Evolutionary conservation across 2,797 vertebrate genomes (phyloP).

Genomic region (Tapera naevia): DNA sequence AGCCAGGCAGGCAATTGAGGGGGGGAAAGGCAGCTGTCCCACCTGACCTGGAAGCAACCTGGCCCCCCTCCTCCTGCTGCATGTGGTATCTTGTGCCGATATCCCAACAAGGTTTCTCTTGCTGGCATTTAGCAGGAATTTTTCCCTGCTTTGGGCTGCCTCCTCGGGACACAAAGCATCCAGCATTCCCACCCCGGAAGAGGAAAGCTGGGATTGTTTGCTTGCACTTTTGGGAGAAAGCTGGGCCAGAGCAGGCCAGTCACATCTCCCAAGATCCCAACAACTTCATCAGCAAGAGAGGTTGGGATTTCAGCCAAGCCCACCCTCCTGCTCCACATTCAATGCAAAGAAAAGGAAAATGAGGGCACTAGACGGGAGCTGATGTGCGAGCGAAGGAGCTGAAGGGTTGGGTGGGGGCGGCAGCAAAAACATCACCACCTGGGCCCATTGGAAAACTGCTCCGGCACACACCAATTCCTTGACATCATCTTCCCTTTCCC

Average conservation of each 20-base stretch:
- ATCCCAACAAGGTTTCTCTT: background rate
- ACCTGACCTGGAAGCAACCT: background rate
- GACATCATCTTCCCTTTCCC: constrained; percentile 21
- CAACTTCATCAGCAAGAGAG: background rate
- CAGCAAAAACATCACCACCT: background rate
- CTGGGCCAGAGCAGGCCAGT: background rate
- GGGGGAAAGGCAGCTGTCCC: background rate
- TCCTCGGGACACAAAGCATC: fast-evolving
- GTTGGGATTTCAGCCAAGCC: background rate
- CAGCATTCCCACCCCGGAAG: fast-evolving
- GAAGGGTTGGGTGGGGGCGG: background rate
- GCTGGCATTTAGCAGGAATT: fast-evolving
- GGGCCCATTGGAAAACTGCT: background rate
- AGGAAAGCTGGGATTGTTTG: background rate
- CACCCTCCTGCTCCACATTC: background rate
- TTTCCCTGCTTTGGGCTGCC: fast-evolving
- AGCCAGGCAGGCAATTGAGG: background rate
- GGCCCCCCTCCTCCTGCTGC: background rate
- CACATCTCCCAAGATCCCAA: fast-evolving
- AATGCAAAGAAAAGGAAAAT: background rate
- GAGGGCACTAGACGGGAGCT: background rate
- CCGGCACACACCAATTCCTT: background rate
- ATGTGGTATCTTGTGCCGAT: fast-evolving
- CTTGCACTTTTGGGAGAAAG: background rate
- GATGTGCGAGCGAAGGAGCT: background rate